Percentiles rank a stretch among this genome's conserved stretches.
phyloP scores from a whole-genome alignment of 2,113 vertebrate species.

The Petrocephalus zakoni region DNA sequence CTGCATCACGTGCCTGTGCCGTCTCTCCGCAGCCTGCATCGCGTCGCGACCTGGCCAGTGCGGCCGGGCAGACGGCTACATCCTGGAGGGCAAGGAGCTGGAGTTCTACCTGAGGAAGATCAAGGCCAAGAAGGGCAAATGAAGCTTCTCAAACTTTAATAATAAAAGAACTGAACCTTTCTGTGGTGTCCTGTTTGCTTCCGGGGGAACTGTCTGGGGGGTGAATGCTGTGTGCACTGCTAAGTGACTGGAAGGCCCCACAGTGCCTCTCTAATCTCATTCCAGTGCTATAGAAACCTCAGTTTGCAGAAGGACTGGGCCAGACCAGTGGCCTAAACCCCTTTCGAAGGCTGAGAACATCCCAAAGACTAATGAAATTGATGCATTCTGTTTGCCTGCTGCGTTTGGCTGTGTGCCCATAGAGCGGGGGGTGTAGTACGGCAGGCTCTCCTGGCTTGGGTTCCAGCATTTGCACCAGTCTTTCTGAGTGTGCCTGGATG shows the following conservation, averaged over 20 bases:
- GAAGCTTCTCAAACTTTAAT: constrained; percentile 64
- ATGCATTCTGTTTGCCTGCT: no score
- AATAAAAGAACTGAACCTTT: constrained; percentile 51
- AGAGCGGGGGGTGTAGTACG: no score
- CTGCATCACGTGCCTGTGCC: background rate
- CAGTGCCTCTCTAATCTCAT: constrained; percentile 46
- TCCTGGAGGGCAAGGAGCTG: constrained; percentile 92
- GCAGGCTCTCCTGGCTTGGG: background rate
- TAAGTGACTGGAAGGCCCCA: constrained; percentile 46
- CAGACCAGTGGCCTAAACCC: constrained; percentile 47
- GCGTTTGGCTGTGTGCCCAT: no score
- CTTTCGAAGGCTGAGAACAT: constrained; percentile 65
- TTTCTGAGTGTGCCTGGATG: background rate
- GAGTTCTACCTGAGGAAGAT: constrained; percentile 99
- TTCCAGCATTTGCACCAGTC: background rate
- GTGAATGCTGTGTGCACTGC: constrained; percentile 38
- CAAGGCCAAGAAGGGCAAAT: constrained; percentile 99
- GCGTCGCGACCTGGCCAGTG: constrained; percentile 94
- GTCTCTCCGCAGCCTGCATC: constrained; percentile 74
- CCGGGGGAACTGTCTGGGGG: background rate
- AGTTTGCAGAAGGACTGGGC: constrained; percentile 61
- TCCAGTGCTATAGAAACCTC: constrained; percentile 58
- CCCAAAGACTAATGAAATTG: background rate
- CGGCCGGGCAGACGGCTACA: constrained; percentile 88
- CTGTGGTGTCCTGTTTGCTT: constrained; percentile 23